phyloP scores from a whole-genome alignment of 2,797 vertebrate species.

The Rhinophrynus dorsalis region DNA sequence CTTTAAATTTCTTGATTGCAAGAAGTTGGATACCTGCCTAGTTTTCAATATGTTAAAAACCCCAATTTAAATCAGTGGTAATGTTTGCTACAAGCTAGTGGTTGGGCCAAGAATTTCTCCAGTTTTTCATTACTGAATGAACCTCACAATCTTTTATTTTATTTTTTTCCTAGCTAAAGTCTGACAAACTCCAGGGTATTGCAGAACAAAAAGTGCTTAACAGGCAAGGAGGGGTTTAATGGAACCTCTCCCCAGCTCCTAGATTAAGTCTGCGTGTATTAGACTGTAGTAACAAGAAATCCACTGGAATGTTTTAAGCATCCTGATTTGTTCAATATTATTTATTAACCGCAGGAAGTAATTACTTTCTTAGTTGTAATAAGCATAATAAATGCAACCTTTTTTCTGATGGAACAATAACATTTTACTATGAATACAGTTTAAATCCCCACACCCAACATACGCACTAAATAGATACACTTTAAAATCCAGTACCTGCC shows the following conservation, averaged over 20 bases:
- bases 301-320: slow-evolving; percentile 34
- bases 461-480: neutral
- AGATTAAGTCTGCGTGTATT: slow-evolving; percentile 47
- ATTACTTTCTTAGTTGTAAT: slow-evolving; percentile 39
- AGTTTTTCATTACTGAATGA: no score
- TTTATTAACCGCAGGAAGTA: slow-evolving; percentile 42
- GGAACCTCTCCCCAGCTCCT: slow-evolving; percentile 36
- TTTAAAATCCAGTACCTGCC: neutral
- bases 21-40: no score
- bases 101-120: no score
- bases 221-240: slow-evolving; percentile 37
- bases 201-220: slow-evolving; percentile 44
- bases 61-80: no score
- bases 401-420: slow-evolving; percentile 7
- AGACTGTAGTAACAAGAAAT: slow-evolving; percentile 23
- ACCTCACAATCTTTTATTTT: no score
- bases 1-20: no score
- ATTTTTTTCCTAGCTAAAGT: slow-evolving; percentile 3
- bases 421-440: neutral
- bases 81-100: no score
- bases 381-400: slow-evolving; percentile 31
- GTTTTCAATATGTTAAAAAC: no score
- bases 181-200: slow-evolving; percentile 39
- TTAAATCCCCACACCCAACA: neutral
- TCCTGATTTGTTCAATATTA: slow-evolving; percentile 33